Evolutionary conservation across 2,113 vertebrate genomes (phyloP), one percentile per base, ranked within the genome.

Genomic region (Sinocyclocheilus anophthalmus): DNA sequence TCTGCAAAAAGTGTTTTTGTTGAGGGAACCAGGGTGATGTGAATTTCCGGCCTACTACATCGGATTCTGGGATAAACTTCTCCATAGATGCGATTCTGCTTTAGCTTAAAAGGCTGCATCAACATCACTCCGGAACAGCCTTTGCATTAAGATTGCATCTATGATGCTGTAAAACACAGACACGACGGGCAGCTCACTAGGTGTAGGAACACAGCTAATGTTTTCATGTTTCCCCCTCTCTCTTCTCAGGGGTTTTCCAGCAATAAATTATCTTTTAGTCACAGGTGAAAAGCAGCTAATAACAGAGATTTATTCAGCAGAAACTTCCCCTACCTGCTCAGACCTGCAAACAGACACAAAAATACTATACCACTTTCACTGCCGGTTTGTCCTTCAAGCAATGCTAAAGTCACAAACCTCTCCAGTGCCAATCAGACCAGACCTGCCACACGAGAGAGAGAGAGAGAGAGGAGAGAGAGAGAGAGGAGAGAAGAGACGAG

Each of bases 361-460:
- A 76, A 84, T 24, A 83, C 26, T 39, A 39, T 37, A 61, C 79
- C 45, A 42, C 83, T 87, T 84, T 59, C 80, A 88, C 83, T 81
- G 87, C 33, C 70, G 18, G 79, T 72, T 50, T 16, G 26, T 69
- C 26, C 63, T 26, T 65, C 11, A 65, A 26, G 63, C 24, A 85
- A 83, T 83, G 12, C 26, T 83, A 91, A 88, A 69, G 81, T 81
- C 22, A 84, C 53, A 30, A 57, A 75, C 13, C 22, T 78, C 76
- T 67, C n/a, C 45, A 81, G 59, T 70, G 37, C 75, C 84, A 72
- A 86, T 81, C 37, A 88, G 30, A 81, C 33, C n/a, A 69, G 73
- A 53, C 50, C 14, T 53, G 85, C 48, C 9, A 39, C 48, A 61
- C 0, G 42, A 48, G 33, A 12, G 87, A 82, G 85, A 63, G 33